Evolutionary conservation across 23 tunicate species (phyloP), one percentile per base, ranked within the genome.

Genomic region (Trididemnum clinides): DNA sequence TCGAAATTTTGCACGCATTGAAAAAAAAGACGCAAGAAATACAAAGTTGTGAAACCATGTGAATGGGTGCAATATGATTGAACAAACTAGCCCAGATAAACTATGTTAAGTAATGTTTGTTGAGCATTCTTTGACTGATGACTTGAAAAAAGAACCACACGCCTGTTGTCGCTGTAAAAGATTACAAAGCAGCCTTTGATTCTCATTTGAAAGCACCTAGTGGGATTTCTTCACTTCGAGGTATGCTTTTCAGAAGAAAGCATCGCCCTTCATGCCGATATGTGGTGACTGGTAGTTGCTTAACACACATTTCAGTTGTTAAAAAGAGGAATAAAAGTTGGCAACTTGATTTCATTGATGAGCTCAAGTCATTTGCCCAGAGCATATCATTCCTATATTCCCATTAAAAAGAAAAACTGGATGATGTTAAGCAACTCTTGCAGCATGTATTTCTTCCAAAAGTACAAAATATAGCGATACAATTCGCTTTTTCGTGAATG

Each of bases 91-190:
- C 28, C 26, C 3, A 73, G 57, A 10, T n/a, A 38, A 73, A 12
- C 80, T 57, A 3, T 73, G 37, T 23, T 6, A 28, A 23, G 22
- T 73, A 19, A 29, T 73, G 18, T 73, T 20, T 38, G 80, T 73
- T 26, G 80, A 73, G 28, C 80, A 73, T 28, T 57, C 80, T 73
- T 5, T 73, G 4, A 73, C 57, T 2, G 57, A 73, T 73, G 80
- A 73, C 22, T 73, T 73, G 29, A 23, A 73, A 26, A 20, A 36
- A 20, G 80, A 36, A n/a, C n/a, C 38, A 69, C 36, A 69, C 36
- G 7, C 36, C 80, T 36, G 33, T 73, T 5, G 57, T 73, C 6
- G 38, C 28, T 7, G 80, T 73, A 28, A 39, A 38, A 39, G 33
- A 73, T 73, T 73, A 73, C 57, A 73, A 73, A 39, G 29, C 25